A percentile compares a stretch with the other conserved stretches of the same genome.
phyloP scores from a whole-genome alignment of 2,797 vertebrate genomes.

The Ctenochaetus hawaiiensis region DNA sequence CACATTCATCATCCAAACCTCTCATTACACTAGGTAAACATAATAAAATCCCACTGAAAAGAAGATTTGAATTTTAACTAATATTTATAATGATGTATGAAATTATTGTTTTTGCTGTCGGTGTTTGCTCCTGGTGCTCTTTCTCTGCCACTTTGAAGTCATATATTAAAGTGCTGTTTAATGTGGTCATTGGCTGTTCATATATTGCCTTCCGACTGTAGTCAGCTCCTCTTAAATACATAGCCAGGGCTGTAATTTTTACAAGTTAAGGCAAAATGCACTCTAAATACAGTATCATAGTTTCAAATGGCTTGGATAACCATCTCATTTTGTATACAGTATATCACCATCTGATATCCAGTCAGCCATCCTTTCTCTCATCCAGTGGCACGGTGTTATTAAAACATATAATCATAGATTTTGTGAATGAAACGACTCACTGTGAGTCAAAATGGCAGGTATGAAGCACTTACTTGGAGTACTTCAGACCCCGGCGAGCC shows the following conservation, averaged over 20 bases:
- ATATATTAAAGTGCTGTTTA: conserved; percentile 87
- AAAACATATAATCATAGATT: conserved; percentile 85
- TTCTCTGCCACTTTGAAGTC: conserved; percentile 84
- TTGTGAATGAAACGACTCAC: conserved; percentile 79
- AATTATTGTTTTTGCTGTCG: conserved; percentile 86
- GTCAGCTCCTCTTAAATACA: conserved; percentile 85
- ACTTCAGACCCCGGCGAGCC: conserved; percentile 60
- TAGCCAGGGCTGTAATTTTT: conserved; percentile 88
- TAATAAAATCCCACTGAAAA: conserved; percentile 74
- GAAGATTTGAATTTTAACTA: conserved; percentile 80
- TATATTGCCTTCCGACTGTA: conserved; percentile 79
- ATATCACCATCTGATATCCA: conserved; percentile 80
- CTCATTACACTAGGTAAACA: conserved; percentile 74
- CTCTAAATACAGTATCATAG: conserved; percentile 88
- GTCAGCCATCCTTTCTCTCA: conserved; percentile 72
- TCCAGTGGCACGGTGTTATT: conserved; percentile 79
- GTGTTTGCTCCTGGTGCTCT: conserved; percentile 76
- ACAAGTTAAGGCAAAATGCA: conserved; percentile 88
- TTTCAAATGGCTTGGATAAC: conserved; percentile 83
- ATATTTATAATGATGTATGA: conserved; percentile 86
- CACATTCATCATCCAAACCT: conserved; percentile 66
- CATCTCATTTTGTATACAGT: conserved; percentile 76
- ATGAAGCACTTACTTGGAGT: conserved; percentile 68
- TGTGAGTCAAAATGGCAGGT: conserved; percentile 75
- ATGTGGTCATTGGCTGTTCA: conserved; percentile 86